Evolutionary conservation across 2,888 invertebrate genomes (phyloP).

Genomic region (Pyrgus malvae): DNA sequence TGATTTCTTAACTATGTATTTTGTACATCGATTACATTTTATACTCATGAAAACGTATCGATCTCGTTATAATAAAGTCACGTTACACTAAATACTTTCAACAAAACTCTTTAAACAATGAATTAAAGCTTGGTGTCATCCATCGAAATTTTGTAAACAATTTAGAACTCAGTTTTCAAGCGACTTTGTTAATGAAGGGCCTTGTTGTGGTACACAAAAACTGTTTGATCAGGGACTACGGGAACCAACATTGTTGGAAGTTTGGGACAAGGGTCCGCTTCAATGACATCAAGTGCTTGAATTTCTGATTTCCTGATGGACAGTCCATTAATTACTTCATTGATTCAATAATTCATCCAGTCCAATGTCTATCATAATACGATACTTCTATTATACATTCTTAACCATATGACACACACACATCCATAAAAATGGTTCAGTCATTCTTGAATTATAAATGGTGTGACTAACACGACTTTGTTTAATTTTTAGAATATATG

Average conservation of each 20-base stretch:
- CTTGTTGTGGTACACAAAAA: conserved; percentile 20
- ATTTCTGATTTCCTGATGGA: conserved; percentile 49
- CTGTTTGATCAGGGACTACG: conserved; percentile 49
- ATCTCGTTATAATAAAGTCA: too few relatives aligned
- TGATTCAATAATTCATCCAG: conserved; percentile 35
- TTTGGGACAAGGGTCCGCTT: conserved; percentile 52
- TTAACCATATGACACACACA: too few relatives aligned
- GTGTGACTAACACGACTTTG: too few relatives aligned
- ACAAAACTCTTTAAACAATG: neutral
- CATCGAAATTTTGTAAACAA: neutral
- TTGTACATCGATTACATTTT: too few relatives aligned
- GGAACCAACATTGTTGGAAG: conserved; percentile 42
- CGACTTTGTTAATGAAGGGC: conserved; percentile 19
- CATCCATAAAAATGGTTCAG: neutral
- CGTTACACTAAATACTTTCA: too few relatives aligned
- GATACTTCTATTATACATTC: too few relatives aligned
- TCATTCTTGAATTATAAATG: too few relatives aligned
- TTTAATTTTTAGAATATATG: conserved; percentile 30
- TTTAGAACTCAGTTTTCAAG: conserved; percentile 37
- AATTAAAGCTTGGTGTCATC: too few relatives aligned
- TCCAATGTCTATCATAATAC: too few relatives aligned
- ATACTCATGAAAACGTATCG: too few relatives aligned
- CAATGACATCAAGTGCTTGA: conserved; percentile 50
- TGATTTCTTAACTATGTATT: too few relatives aligned
- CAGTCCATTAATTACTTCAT: conserved; percentile 40